phyloP scores from a whole-genome alignment of 2,113 vertebrate genomes.

The Phylloscopus trochilus region DNA sequence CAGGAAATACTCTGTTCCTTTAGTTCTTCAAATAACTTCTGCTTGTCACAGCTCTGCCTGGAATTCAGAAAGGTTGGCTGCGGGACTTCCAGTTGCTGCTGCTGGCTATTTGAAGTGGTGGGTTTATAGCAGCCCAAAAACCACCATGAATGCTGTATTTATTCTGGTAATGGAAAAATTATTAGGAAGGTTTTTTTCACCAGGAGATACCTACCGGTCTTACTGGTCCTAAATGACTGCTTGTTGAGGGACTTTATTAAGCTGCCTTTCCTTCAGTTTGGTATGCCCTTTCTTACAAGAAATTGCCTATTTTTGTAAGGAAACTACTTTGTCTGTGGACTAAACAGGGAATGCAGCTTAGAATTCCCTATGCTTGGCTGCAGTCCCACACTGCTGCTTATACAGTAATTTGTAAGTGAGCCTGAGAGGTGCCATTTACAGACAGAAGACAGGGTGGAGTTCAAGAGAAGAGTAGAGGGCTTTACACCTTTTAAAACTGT shows the following conservation, averaged over 20 bases:
- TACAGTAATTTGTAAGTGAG: not conserved
- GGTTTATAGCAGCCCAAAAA: not conserved
- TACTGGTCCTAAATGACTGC: not conserved
- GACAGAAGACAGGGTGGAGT: not conserved
- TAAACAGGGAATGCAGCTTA: not conserved
- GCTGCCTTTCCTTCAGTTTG: not conserved
- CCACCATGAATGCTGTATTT: not conserved
- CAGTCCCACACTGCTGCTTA: not conserved
- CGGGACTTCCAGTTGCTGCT: not conserved
- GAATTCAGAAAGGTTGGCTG: not conserved
- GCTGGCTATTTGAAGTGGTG: not conserved
- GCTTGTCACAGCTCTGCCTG: not conserved
- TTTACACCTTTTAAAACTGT: not conserved
- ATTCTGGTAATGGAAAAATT: not conserved
- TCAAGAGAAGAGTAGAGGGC: not conserved
- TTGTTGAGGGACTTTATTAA: not conserved
- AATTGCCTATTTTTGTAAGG: not conserved
- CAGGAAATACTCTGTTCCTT: not conserved
- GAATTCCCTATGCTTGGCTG: not conserved
- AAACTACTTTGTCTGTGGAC: not conserved
- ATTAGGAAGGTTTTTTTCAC: not conserved
- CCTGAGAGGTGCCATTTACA: not conserved
- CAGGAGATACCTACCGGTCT: not conserved
- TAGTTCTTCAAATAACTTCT: not conserved
- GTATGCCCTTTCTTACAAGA: not conserved